Base-by-base conservation (phyloP, 2,797 vertebrate species). In the Sandelia bainsii region DNA sequence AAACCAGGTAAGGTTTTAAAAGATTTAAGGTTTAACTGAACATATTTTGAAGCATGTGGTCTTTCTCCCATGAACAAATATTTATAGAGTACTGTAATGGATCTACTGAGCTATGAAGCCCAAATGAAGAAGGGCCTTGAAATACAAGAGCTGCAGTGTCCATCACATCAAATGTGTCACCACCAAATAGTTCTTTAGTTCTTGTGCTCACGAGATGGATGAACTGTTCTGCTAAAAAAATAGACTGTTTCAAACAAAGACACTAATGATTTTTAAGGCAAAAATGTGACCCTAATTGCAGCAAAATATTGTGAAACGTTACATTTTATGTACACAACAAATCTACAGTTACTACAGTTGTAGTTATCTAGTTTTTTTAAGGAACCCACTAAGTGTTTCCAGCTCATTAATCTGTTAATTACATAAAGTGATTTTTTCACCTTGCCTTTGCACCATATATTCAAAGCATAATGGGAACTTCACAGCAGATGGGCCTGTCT, bases 261-360 rank as follows among this genome's bases (percentile, higher is more conserved):
- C 2, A 59, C 23, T 84, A 76, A 77, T 72, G 22, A 50, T 57
- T 79, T 71, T 73, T 83, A 91, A 93, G 91, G 91, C 91, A 89
- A 79, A 74, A 57, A 17, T 79, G 54, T 50, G 62, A 77, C 8
- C 50, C 37, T 37, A 75, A 63, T 53, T 14, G 59, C 53, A 59
- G 50, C 16, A 72, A 72, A 69, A 72, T 45, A 59, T n/a, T 53
- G 14, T 48, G 10, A 80, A 69, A 51, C 7, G 1, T 69, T 0
- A 25, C 39, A 73, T 75, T 46, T 49, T 9, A 45, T 58, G 25
- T 49, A 49, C 25, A 37, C 22, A 13, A 40, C 19, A 57, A n/a
- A 46, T 16, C 32, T 34, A 3, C 32, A 34, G 6, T 40, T 20
- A 29, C 8, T n/a, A 51, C 48, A 61, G 52, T 10, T 12, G 34